Percentiles rank a stretch among this genome's conserved stretches.
These are phyloP conservation scores for Amphimallon solstitiale DNA, from an alignment of 2,888 invertebrate genomes.

Conservation along the genomic window DNA sequence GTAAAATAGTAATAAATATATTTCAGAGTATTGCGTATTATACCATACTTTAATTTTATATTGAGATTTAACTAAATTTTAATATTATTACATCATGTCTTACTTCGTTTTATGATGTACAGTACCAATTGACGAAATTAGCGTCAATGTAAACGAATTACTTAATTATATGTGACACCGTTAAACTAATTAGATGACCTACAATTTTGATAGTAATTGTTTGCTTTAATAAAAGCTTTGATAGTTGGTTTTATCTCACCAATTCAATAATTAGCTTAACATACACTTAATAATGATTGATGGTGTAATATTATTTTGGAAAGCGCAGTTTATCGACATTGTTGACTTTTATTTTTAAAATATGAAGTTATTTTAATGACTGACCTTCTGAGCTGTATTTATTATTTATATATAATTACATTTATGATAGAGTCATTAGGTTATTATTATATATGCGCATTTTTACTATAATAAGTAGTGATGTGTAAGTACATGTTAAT, in stretches of 20 bases:
- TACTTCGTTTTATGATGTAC: not conserved
- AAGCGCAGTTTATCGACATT: not conserved
- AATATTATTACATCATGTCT: not conserved
- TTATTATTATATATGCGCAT: no score
- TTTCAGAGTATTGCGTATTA: no score
- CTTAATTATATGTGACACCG: constrained; percentile 10
- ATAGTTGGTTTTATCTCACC: constrained; percentile 2
- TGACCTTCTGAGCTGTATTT: no score
- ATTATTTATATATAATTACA: no score
- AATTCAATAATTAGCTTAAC: constrained; percentile 12
- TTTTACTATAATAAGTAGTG: no score
- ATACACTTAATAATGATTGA: constrained; percentile 11
- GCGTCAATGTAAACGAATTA: constrained; percentile 11
- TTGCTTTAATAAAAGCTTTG: not conserved
- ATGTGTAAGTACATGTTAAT: no score
- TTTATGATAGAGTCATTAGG: no score
- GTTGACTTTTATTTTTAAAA: not conserved
- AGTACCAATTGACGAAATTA: constrained; percentile 1
- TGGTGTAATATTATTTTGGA: not conserved
- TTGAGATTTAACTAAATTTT: no score
- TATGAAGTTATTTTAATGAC: no score
- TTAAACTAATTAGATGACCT: constrained; percentile 7
- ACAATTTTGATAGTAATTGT: not conserved
- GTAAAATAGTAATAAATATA: no score
- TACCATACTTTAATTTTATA: no score